Base-by-base conservation (phyloP, 2,888 invertebrate genomes). In the Philopedon plagiatum region DNA sequence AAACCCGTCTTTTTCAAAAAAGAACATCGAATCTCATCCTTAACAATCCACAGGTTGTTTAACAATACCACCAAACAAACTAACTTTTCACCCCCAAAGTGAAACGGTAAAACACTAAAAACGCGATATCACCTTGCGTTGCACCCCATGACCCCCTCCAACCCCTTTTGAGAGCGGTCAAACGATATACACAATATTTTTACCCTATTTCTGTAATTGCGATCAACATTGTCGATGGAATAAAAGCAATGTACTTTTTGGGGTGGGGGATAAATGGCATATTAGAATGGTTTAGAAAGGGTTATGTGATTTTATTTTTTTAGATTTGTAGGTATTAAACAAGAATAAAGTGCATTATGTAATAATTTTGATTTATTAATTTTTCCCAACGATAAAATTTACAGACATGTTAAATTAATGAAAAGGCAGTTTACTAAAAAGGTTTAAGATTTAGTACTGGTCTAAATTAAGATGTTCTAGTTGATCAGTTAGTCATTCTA, bases 71-170 rank as follows among this genome's bases (percentile, higher is more conserved):
- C 61, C 67, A 44, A 62, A 54, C 37, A 54, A 64, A 58, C 57
- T 61, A 68, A 60, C 65, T 61, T 58, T 61, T 56, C 70, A 70
- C 65, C 74, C 74, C 67, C 49, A 66, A 74, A 71, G 29, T 65
- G 56, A 74, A 70, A 62, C 63, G 58, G 63, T 63, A 73, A 69
- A 69, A 69, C 65, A 73, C 61, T 73, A 62, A 73, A 73, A 69
- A 73, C 26, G 49, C 62, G 37, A 54, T 63, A 74, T 74, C 74
- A 66, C 62, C 57, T 63, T 61, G 51, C 74, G 46, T 56, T 65
- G 26, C 26, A 65, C 39, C 32, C 23, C 15, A 46, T 61, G 41
- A 62, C 62, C 70, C 70, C 74, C 67, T 44, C 66, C 73, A 58
- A 34, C 69, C 65, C 70, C 74, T 32, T 32, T 39, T 21, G 34